phyloP scores from a whole-genome alignment of 2,113 vertebrate species.

The Pterocles burchelli region DNA sequence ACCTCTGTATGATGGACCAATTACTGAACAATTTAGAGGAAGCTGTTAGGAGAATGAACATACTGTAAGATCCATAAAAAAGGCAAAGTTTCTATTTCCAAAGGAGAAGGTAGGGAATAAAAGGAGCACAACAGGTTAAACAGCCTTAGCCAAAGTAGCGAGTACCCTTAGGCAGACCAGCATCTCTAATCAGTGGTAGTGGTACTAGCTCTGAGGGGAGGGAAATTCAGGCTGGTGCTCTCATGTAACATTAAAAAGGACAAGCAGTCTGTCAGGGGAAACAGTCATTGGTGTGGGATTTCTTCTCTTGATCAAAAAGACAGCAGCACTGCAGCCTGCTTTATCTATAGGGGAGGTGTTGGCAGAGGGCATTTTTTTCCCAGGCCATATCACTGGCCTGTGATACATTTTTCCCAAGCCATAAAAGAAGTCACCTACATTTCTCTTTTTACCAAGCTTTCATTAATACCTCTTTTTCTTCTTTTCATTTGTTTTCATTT shows the following conservation, averaged over 20 bases:
- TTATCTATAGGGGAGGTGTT: conserved; percentile 4
- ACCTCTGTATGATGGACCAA: not conserved
- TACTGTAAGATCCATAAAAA: not conserved
- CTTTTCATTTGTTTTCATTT: not conserved
- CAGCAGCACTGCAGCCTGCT: conserved; percentile 48
- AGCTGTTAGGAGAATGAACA: not conserved
- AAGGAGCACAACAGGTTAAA: conserved; percentile 62
- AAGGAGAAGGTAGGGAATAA: not conserved
- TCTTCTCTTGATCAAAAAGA: conserved; percentile 70
- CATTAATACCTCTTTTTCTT: not conserved
- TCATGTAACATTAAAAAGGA: conserved; percentile 73
- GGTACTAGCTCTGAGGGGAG: conserved; percentile 65
- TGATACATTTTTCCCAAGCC: not conserved
- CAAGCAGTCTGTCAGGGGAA: conserved; percentile 67
- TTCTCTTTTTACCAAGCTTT: not conserved
- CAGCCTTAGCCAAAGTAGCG: conserved; percentile 42
- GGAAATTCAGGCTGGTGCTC: conserved; percentile 66
- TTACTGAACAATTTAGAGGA: not conserved
- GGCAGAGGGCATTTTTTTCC: conserved; percentile 26
- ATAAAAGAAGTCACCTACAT: not conserved
- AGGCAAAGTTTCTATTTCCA: not conserved
- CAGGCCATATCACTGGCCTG: not conserved
- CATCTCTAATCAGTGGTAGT: conserved; percentile 64
- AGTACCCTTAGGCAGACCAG: conserved; percentile 55
- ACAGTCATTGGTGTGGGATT: conserved; percentile 58